Base-by-base conservation (phyloP, 2,797 vertebrate species). In the Emydoidea blandingii region DNA sequence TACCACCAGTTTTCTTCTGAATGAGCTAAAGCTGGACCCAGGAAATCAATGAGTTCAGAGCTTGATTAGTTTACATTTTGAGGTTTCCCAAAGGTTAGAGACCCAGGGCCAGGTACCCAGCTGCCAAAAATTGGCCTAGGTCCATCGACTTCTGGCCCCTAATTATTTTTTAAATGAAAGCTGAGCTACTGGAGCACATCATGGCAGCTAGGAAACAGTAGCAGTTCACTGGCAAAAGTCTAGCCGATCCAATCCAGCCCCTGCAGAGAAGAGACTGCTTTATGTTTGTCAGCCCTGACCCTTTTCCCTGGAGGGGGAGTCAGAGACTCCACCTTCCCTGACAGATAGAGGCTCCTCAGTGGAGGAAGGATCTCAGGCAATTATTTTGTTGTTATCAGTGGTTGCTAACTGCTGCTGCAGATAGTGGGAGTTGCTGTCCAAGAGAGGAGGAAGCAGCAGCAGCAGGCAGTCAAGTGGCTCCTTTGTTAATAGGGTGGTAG, bases 1-100 rank as follows among this genome's bases (percentile, higher is more conserved):
- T 87, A 56, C 23, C 12, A 31, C 18, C 21, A 50, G 44, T 15
- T n/a, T 54, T 74, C 50, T 93, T 91, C 56, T 15, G 0, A 91
- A 92, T 27, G 31, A 92, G 16, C 47, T 78, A 49, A 5, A 6
- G 19, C 41, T 3, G 76, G 52, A 65, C 3, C 34, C 34, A 62
- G 74, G 56, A 81, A 86, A 23, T 59, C 23, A 11, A 8, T 65
- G 49, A 6, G 25, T 89, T 92, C 10, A 2, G 11, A 94, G 62
- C 0, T 34, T 0, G 5, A 8, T 34, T 83, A 54, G 23, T 72
- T 79, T 23, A 0, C 0, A 19, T 91, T 88, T 52, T 19, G 47
- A 86, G 1, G 1, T 6, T 52, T 94, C 9, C 4, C 79, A 47
- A 5, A 12, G 5, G 85, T 10, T 59, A 81, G 83, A 50, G 31